These are phyloP conservation scores for Volucella inflata DNA, from an alignment of 2,888 invertebrate species.

Conservation along the genomic window DNA sequence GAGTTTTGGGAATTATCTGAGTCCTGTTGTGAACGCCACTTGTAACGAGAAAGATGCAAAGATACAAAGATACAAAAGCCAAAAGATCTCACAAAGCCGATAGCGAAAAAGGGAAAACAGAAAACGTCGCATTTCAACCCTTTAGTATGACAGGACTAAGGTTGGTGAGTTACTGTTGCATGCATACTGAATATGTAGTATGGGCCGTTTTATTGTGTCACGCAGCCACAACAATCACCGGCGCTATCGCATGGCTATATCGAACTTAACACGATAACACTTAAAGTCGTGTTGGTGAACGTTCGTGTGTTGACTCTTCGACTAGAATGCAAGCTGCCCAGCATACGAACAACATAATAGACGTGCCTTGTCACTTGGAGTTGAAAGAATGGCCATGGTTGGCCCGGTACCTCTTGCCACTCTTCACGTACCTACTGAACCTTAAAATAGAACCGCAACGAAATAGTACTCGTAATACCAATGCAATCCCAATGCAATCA, in stretches of 20 bases:
- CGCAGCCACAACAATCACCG: constrained; percentile 55
- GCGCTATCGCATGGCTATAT: constrained; percentile 71
- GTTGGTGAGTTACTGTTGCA: constrained; percentile 36
- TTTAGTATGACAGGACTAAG: constrained; percentile 35
- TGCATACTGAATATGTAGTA: constrained; percentile 43
- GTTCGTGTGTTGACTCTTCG: constrained; percentile 11
- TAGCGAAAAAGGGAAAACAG: constrained; percentile 34
- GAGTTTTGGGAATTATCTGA: neutral
- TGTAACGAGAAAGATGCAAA: constrained; percentile 16
- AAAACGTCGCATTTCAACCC: constrained; percentile 24
- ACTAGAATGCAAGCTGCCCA: constrained; percentile 12
- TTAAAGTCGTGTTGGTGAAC: constrained; percentile 24
- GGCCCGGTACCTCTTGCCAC: neutral
- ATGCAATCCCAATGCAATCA: constrained; percentile 38
- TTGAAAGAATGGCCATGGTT: constrained; percentile 1
- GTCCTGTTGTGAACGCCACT: constrained; percentile 12
- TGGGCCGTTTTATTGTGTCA: constrained; percentile 69
- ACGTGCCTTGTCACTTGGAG: constrained; percentile 67
- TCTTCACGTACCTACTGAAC: constrained; percentile 7
- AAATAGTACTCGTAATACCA: too few species aligned
- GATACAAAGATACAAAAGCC: constrained; percentile 32
- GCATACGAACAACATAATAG: constrained; percentile 37
- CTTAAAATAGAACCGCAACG: constrained; percentile 62
- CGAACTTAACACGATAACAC: constrained; percentile 73
- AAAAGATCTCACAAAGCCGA: constrained; percentile 47